A percentile compares a stretch with the other conserved stretches of the same genome.
Conservation (phyloP, 2,113 vertebrate genomes). For the Oxyura jamaicensis region DNA sequence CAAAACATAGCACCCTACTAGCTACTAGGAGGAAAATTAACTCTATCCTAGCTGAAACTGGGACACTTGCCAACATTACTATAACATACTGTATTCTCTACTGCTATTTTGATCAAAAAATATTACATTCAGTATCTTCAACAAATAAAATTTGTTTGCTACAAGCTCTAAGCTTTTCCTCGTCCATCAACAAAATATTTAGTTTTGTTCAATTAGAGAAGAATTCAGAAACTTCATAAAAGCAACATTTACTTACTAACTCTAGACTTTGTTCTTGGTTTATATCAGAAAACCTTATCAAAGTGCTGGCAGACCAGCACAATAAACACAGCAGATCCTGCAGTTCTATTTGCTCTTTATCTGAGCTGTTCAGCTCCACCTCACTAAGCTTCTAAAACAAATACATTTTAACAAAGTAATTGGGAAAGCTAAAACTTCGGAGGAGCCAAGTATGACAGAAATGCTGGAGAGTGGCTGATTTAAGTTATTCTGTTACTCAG, state of each 20-base stretch:
- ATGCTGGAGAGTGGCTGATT: not conserved
- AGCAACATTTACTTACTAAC: constrained; percentile 50
- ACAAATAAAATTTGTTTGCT: not conserved
- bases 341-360: constrained; percentile 22
- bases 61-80: not conserved
- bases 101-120: not conserved
- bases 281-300: constrained; percentile 48
- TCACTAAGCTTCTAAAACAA: not conserved
- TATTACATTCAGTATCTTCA: not conserved
- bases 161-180: not conserved
- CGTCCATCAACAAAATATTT: not conserved
- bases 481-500: not conserved
- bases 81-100: not conserved
- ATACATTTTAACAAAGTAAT: not conserved
- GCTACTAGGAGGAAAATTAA: too few species aligned
- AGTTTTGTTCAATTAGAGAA: not conserved
- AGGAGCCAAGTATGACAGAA: not conserved
- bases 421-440: not conserved
- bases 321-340: constrained; percentile 10
- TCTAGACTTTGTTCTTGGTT: constrained; percentile 7
- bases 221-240: not conserved
- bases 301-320: not conserved
- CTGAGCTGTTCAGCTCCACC: not conserved
- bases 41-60: too few species aligned
- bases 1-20: too few species aligned